Evolutionary conservation across 2,113 vertebrate species (phyloP).

Genomic region (Heteronetta atricapilla): DNA sequence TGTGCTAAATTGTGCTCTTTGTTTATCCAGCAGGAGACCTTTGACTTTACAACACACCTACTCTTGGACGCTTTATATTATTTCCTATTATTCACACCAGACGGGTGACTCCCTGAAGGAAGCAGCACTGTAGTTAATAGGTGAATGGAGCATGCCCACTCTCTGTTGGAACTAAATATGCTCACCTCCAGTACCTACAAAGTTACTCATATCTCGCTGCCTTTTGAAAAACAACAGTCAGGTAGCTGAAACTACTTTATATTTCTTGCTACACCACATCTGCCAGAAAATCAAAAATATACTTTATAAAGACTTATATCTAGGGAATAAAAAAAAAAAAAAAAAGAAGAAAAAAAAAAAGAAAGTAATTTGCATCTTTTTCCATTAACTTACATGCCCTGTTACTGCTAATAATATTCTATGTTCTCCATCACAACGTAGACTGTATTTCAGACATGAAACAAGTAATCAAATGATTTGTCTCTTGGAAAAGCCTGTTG

Average conservation of each 20-base stretch:
- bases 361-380: not conserved
- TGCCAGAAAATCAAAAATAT: not conserved
- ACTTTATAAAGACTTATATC: not conserved
- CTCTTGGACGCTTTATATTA: not conserved
- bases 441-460: not conserved
- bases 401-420: not conserved
- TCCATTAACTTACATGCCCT: not conserved
- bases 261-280: not conserved
- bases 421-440: not conserved
- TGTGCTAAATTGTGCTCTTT: not conserved
- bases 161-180: not conserved
- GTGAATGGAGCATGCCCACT: fast-evolving
- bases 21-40: not conserved
- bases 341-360: too few species aligned
- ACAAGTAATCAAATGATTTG: not conserved
- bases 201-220: not conserved
- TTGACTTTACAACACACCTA: not conserved
- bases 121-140: not conserved
- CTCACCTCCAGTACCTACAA: not conserved
- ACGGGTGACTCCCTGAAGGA: not conserved
- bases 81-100: not conserved
- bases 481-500: not conserved
- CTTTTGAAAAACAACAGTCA: not conserved
- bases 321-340: not conserved
- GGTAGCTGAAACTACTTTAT: not conserved